These are phyloP conservation scores for Eurois occulta DNA, from an alignment of 2,888 invertebrate genomes.

Conservation along the genomic window DNA sequence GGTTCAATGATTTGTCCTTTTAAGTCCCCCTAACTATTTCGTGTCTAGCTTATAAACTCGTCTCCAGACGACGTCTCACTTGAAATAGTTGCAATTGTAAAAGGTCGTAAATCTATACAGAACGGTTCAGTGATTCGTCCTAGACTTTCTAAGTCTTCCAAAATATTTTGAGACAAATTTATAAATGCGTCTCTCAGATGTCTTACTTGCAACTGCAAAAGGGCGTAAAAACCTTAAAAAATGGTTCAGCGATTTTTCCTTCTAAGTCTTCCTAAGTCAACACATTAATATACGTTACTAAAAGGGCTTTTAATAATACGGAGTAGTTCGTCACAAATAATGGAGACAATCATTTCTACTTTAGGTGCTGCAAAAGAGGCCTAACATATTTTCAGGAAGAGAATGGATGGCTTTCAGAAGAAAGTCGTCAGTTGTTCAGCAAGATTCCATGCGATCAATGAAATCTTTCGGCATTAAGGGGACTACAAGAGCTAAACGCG, in stretches of 20 bases:
- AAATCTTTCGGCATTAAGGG: neutral
- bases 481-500: too few species aligned
- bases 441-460: neutral
- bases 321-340: neutral
- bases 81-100: neutral
- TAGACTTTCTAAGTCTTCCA: slow-evolving; percentile 5
- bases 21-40: slow-evolving; percentile 11
- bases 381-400: neutral
- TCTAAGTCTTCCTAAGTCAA: slow-evolving; percentile 31
- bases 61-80: neutral
- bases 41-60: neutral
- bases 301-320: slow-evolving; percentile 5
- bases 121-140: slow-evolving; percentile 11
- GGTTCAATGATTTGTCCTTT: slow-evolving; percentile 31
- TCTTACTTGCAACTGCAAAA: neutral
- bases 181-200: neutral
- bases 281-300: slow-evolving; percentile 23
- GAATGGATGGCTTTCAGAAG: neutral
- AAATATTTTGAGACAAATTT: neutral
- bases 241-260: slow-evolving; percentile 15
- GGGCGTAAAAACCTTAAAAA: neutral
- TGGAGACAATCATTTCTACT: neutral
- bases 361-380: neutral
- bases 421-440: neutral
- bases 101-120: slow-evolving; percentile 4